A percentile compares a stretch with the other conserved stretches of the same genome.
phyloP scores from a whole-genome alignment of 2,113 vertebrate species.

The Falcunculus frontatus region DNA sequence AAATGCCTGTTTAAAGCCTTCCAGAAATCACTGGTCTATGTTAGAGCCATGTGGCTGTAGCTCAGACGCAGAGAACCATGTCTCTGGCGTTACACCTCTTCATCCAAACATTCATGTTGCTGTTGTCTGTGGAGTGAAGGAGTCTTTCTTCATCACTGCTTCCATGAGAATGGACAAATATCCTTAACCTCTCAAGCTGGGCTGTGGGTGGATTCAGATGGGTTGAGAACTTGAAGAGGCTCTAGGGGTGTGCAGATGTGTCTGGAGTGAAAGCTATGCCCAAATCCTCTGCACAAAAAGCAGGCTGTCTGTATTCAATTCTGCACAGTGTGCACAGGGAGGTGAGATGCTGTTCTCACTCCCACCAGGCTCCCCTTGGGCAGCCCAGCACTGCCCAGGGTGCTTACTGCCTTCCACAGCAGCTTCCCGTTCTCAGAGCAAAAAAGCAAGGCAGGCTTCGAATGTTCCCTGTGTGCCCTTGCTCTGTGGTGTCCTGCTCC shows the following conservation, averaged over 20 bases:
- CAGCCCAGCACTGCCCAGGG: not conserved
- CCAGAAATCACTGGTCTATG: not conserved
- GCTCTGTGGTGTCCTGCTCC: not conserved
- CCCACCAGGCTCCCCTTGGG: not conserved
- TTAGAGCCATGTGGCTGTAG: not conserved
- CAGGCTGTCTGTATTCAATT: not conserved
- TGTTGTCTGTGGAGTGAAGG: not conserved
- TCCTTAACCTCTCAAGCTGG: not conserved
- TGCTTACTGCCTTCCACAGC: not conserved
- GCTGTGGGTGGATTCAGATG: not conserved
- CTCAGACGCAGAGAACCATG: not conserved
- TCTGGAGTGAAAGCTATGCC: not conserved
- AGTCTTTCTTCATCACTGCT: not conserved
- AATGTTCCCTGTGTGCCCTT: not conserved
- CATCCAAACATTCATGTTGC: not conserved
- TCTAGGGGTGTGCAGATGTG: not conserved
- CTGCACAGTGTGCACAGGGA: not conserved
- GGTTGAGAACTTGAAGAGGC: not conserved
- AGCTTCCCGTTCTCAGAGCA: not conserved
- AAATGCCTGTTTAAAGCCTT: constrained; percentile 9
- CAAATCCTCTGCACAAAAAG: not conserved
- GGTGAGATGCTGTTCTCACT: not conserved
- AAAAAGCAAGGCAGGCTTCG: accelerated
- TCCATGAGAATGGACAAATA: not conserved
- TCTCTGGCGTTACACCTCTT: not conserved